Conservation (phyloP, 2,888 invertebrate genomes). For the Yponomeuta malinellus region DNA sequence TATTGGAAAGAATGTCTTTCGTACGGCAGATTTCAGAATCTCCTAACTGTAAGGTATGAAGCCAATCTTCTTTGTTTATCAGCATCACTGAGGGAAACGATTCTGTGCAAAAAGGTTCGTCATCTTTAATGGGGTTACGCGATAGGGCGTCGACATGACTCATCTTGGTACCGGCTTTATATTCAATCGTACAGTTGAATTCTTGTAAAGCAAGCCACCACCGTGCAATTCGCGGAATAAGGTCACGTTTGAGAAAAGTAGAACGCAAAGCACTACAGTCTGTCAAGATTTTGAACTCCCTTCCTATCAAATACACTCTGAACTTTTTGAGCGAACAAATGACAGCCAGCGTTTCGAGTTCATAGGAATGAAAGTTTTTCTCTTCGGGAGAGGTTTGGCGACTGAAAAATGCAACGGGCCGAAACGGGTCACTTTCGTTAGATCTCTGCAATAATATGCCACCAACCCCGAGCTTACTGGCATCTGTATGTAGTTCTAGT, state of each 20-base stretch:
- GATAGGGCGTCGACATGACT: conserved; percentile 19
- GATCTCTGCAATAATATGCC: background rate
- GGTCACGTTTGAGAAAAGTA: too few species aligned
- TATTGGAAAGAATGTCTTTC: conserved; percentile 17
- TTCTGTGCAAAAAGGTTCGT: background rate
- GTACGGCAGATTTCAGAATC: conserved; percentile 23
- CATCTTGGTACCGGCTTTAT: conserved; percentile 18
- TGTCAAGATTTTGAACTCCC: too few species aligned
- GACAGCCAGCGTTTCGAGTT: conserved; percentile 11
- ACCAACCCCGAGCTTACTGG: conserved; percentile 20
- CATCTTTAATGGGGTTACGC: conserved; percentile 10
- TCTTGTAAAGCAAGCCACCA: too few species aligned
- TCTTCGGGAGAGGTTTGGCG: conserved; percentile 6
- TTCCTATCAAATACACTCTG: conserved; percentile 16
- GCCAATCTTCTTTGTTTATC: conserved; percentile 21
- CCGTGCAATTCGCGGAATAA: too few species aligned
- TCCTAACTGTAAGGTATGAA: conserved; percentile 22
- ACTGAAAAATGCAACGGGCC: conserved; percentile 7
- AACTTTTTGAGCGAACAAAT: conserved; percentile 22
- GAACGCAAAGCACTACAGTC: too few species aligned
- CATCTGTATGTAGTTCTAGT: conserved; percentile 26
- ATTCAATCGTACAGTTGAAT: background rate
- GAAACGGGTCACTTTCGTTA: background rate
- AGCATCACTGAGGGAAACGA: conserved; percentile 19
- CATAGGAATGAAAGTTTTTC: conserved; percentile 10